phyloP scores from a whole-genome alignment of 2,797 vertebrate genomes.

The Poecile montanus region DNA sequence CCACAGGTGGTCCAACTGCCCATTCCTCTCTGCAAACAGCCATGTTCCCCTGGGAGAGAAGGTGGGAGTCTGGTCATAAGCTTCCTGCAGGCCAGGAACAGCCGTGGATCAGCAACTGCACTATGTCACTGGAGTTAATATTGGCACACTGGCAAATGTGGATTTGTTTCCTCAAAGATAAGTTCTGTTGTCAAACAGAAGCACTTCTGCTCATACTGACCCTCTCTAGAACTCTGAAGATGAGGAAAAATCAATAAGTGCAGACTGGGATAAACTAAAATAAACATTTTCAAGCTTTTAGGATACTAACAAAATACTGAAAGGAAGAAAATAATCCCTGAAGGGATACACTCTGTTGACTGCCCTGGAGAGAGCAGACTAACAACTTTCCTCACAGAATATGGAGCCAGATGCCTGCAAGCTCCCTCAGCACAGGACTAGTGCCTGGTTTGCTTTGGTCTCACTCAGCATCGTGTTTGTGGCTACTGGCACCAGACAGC shows the following conservation, averaged over 20 bases:
- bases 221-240: background rate
- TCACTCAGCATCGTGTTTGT: background rate
- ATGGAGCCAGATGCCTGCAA: background rate
- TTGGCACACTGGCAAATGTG: background rate
- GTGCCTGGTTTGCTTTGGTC: background rate
- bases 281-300: constrained; percentile 27
- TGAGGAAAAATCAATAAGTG: background rate
- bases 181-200: constrained; percentile 13
- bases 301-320: constrained; percentile 6
- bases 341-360: background rate
- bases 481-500: background rate
- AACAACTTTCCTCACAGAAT: background rate
- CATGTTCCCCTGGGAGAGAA: background rate
- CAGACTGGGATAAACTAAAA: background rate
- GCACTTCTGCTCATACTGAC: background rate
- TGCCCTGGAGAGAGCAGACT: background rate
- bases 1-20: background rate
- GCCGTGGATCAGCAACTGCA: background rate
- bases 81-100: background rate
- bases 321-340: constrained; percentile 7
- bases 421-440: background rate
- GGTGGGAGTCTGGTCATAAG: background rate
- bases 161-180: background rate
- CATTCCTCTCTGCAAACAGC: background rate
- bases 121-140: background rate